phyloP scores from a whole-genome alignment of 2,797 vertebrate genomes.

The Macropus fuliginosus region DNA sequence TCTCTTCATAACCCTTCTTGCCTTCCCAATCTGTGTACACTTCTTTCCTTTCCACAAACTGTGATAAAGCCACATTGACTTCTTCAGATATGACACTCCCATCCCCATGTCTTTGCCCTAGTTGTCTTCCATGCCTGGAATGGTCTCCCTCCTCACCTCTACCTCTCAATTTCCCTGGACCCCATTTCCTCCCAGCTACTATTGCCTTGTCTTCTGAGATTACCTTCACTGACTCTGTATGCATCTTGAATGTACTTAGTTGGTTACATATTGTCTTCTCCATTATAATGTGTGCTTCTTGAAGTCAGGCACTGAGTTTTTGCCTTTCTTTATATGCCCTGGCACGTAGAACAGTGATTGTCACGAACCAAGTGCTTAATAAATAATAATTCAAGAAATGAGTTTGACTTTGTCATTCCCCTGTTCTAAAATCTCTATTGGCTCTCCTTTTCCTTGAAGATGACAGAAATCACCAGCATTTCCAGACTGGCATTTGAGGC shows the following conservation, averaged over 20 bases:
- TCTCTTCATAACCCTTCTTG: background rate
- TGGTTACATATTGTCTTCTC: background rate
- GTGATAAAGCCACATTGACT: background rate
- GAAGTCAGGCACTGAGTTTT: no score
- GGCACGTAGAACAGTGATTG: background rate
- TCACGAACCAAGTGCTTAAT: background rate
- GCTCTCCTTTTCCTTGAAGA: background rate
- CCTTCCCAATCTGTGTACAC: background rate
- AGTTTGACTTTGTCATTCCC: background rate
- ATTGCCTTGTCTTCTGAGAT: background rate
- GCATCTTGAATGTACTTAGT: background rate
- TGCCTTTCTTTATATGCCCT: background rate
- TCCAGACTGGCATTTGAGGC: background rate
- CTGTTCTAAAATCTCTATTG: background rate
- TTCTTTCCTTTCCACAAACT: background rate
- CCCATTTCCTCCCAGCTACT: background rate
- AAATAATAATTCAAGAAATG: background rate
- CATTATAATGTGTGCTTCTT: no score
- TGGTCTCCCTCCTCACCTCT: background rate
- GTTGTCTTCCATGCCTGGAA: no score
- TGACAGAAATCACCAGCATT: background rate
- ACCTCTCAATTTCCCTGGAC: background rate
- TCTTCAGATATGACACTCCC: background rate
- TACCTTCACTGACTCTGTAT: background rate
- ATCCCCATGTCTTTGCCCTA: no score